Percentiles rank a stretch among this genome's conserved stretches.
phyloP scores from a whole-genome alignment of 2,888 invertebrate species.

The Athalia circularis region DNA sequence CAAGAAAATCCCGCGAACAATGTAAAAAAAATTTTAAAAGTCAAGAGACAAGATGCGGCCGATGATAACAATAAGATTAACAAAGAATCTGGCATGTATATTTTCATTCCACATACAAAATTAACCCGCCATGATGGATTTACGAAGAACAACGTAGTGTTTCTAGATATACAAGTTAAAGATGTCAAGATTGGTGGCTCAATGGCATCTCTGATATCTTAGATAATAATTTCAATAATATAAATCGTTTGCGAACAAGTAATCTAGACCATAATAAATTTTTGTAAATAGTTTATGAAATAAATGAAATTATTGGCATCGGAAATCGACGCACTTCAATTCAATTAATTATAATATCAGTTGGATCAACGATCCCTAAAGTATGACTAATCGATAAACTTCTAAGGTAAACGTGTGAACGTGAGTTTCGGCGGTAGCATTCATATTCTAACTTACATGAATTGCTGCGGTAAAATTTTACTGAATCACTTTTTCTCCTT shows the following conservation, averaged over 20 bases:
- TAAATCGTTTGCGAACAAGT: neutral
- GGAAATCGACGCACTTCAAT: no score
- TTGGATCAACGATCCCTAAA: no score
- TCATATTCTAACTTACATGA: neutral
- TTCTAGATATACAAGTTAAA: slow-evolving; percentile 77
- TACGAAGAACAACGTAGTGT: slow-evolving; percentile 79
- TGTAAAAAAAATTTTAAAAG: slow-evolving; percentile 70
- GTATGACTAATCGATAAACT: no score
- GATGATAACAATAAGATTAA: slow-evolving; percentile 53
- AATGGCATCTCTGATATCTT: slow-evolving; percentile 30
- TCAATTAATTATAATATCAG: no score
- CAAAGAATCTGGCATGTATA: slow-evolving; percentile 72
- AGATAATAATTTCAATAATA: neutral
- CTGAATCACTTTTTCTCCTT: slow-evolving; percentile 53
- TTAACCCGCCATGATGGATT: slow-evolving; percentile 78
- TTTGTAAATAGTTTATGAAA: neutral
- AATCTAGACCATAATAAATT: neutral
- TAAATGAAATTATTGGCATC: neutral
- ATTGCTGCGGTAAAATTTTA: slow-evolving; percentile 1
- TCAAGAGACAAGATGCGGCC: slow-evolving; percentile 48
- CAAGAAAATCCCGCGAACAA: slow-evolving; percentile 76
- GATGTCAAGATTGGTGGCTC: slow-evolving; percentile 49
- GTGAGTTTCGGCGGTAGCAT: neutral
- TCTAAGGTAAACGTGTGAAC: no score
- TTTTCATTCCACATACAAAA: slow-evolving; percentile 81